These are phyloP conservation scores for Lophotis ruficrista DNA, from an alignment of 2,113 vertebrate species.

Conservation along the genomic window DNA sequence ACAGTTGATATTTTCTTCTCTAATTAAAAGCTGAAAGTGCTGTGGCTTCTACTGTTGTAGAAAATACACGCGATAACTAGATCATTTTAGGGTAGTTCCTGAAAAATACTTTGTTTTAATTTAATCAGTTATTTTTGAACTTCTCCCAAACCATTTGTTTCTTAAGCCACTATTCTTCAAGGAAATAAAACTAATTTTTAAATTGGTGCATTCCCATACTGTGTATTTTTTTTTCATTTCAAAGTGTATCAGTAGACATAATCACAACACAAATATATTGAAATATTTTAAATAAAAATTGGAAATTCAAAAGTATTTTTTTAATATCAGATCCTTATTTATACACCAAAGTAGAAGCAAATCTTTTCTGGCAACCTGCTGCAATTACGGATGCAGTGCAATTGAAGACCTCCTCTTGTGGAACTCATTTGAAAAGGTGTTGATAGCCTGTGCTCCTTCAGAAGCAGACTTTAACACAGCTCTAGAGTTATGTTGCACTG, in stretches of 20 bases:
- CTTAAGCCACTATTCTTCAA: background rate
- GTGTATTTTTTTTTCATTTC: background rate
- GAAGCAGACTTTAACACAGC: background rate
- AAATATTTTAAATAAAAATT: background rate
- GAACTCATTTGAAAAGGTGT: background rate
- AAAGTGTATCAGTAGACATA: background rate
- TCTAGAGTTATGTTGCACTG: background rate
- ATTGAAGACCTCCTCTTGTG: background rate
- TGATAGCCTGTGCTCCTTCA: background rate
- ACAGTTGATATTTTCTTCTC: background rate
- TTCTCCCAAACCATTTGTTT: background rate
- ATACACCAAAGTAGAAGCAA: background rate
- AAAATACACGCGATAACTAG: background rate
- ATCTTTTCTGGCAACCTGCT: slow-evolving; percentile 27
- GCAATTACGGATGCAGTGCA: background rate
- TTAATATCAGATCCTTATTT: background rate
- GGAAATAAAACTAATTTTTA: background rate
- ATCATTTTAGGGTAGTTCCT: background rate
- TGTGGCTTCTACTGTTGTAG: background rate
- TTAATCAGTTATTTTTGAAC: background rate
- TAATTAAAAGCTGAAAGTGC: background rate
- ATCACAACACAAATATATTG: background rate
- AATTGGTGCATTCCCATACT: background rate
- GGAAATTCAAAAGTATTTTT: background rate
- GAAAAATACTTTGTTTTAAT: background rate